Evolutionary conservation across 2,888 invertebrate genomes (phyloP).

Genomic region (Hirtodrosophila duncani): DNA sequence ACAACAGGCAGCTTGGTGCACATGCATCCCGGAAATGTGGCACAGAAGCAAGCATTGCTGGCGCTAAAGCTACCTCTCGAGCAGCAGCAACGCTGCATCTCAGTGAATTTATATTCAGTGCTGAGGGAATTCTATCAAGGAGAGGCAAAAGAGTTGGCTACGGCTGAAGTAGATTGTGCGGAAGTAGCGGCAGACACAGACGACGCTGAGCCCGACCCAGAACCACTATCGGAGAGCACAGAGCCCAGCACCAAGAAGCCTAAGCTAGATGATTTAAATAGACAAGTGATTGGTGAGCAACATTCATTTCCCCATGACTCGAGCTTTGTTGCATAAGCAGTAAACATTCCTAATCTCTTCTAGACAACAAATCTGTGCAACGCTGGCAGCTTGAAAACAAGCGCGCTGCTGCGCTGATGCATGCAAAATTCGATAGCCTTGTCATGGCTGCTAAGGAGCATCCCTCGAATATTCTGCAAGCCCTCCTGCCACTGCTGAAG

Average conservation of each 20-base stretch:
- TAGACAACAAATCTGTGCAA: slow-evolving; percentile 59
- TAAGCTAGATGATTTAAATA: slow-evolving; percentile 53
- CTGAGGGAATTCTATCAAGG: slow-evolving; percentile 83
- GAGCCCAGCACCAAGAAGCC: slow-evolving; percentile 59
- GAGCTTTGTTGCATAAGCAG: too few relatives aligned
- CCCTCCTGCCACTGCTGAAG: slow-evolving; percentile 87
- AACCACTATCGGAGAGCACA: slow-evolving; percentile 30
- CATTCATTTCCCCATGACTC: too few relatives aligned
- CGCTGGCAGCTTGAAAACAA: slow-evolving; percentile 86
- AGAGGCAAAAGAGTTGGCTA: background rate
- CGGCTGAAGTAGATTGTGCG: background rate
- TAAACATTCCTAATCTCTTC: background rate
- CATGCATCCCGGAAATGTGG: slow-evolving; percentile 89
- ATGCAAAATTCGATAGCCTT: slow-evolving; percentile 85
- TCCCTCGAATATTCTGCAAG: slow-evolving; percentile 87
- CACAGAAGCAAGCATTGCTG: slow-evolving; percentile 87
- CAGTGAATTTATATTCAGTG: slow-evolving; percentile 87
- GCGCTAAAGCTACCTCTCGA: slow-evolving; percentile 89
- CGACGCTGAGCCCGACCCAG: slow-evolving; percentile 12
- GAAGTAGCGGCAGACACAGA: slow-evolving; percentile 2
- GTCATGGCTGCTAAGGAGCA: slow-evolving; percentile 91
- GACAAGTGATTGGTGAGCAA: too few relatives aligned
- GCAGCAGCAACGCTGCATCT: slow-evolving; percentile 84
- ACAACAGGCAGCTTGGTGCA: slow-evolving; percentile 85
- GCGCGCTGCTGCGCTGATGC: slow-evolving; percentile 82